Evolutionary conservation across 2,888 invertebrate genomes (phyloP), one percentile per base, ranked within the genome.

Genomic region (Diaphora mendica): DNA sequence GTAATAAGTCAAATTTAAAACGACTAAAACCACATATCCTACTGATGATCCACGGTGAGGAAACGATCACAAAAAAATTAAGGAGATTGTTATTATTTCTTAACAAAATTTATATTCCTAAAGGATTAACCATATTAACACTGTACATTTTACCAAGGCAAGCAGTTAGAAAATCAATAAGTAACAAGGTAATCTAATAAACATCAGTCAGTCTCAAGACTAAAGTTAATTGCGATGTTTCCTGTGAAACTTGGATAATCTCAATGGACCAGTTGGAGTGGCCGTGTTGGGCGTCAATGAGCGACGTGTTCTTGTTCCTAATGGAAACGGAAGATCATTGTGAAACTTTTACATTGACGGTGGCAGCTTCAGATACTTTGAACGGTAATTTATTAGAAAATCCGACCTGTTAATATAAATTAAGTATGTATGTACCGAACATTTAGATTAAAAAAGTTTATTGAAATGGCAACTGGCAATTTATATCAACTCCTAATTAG

Each of bases 141-240:
- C 23, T 39, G 23, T 39, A 26, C 39, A 35, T 15, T 51, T 73
- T 72, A 68, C 26, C n/a, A 59, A 20, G 59, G 70, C 70, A 72
- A 77, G 80, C 70, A 76, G 73, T 71, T 82, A 75, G 71, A 80
- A 84, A 85, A 88, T 87, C 67, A 62, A 72, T 72, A 64, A 62
- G 13, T 35, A 68, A 33, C 48, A 44, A 64, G 33, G n/a, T 42
- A 68, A 72, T 72, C 35, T 44, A 62, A 68, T 68, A 68, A 72
- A 72, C 72, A 67, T 72, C 68, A 59, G 59, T 39, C 26, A 69
- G 81, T 81, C 74, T 85, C 80, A 87, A 86, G 85, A 85, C 84
- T 82, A 86, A 90, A 91, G 89, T 91, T 89, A 89, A 91, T 91
- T 90, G 91, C 86, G 82, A 86, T 91, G 92, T 92, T 91, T 89